Percentiles rank a stretch among this genome's conserved stretches.
These are phyloP conservation scores for Drosophila ohnishii DNA, from an alignment of 1,140 invertebrate species.

Conservation along the genomic window DNA sequence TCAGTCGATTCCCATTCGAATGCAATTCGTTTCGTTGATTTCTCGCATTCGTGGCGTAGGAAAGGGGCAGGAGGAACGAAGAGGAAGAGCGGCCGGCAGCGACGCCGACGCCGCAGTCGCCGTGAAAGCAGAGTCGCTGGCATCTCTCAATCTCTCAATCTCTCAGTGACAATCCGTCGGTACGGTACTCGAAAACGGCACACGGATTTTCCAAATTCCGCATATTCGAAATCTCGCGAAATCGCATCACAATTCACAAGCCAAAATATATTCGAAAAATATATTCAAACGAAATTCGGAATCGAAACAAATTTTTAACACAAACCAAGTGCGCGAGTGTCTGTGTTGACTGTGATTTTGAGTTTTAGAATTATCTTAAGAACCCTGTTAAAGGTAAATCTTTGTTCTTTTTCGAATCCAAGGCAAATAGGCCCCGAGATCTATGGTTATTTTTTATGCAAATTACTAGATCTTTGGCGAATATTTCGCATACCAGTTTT, in stretches of 20 bases:
- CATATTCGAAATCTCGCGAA: slow-evolving; percentile 28
- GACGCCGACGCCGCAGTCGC: slow-evolving; percentile 42
- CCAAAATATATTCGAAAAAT: slow-evolving; percentile 21
- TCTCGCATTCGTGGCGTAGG: slow-evolving; percentile 54
- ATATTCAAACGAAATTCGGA: slow-evolving; percentile 30
- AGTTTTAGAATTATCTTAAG: slow-evolving; percentile 24
- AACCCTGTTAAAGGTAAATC: slow-evolving; percentile 33
- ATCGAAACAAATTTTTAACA: slow-evolving; percentile 5
- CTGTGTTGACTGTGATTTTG: slow-evolving; percentile 27
- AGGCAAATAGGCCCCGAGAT: background rate
- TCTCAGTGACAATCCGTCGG: slow-evolving; percentile 76
- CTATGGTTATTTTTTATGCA: background rate
- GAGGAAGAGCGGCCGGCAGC: slow-evolving; percentile 23
- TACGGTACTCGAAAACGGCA: slow-evolving; percentile 53
- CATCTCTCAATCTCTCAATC: slow-evolving; percentile 53
- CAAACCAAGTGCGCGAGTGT: slow-evolving; percentile 49
- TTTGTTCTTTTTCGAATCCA: slow-evolving; percentile 5
- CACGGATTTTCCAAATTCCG: slow-evolving; percentile 36
- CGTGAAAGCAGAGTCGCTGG: slow-evolving; percentile 32
- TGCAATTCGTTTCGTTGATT: slow-evolving; percentile 81
- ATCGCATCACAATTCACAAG: slow-evolving; percentile 11
- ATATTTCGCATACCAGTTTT: background rate
- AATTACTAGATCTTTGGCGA: background rate
- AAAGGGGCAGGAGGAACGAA: slow-evolving; percentile 4
- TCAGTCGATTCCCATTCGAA: slow-evolving; percentile 74